Percentiles rank a stretch among this genome's conserved stretches.
phyloP scores from a whole-genome alignment of 2,113 vertebrate species.

The Probosciger aterrimus region DNA sequence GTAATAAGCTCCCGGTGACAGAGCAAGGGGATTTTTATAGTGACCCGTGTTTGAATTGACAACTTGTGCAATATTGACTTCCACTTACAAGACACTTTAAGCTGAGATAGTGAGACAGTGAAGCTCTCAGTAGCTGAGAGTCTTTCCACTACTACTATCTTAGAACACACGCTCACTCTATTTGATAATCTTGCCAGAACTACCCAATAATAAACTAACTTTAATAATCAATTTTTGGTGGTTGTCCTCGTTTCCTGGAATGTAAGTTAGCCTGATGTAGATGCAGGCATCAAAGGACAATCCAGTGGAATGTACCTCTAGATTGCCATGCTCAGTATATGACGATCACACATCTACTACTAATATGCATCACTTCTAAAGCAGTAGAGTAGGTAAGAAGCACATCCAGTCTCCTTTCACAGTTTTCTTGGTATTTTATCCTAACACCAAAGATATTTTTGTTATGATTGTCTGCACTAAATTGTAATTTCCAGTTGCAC shows the following conservation, averaged over 20 bases:
- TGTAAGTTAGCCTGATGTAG: neutral
- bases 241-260: neutral
- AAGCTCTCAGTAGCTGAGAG: neutral
- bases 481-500: neutral
- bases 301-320: neutral
- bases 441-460: neutral
- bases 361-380: neutral
- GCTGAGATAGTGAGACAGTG: neutral
- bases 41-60: neutral
- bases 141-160: neutral
- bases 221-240: neutral
- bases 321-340: accelerated
- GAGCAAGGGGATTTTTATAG: neutral
- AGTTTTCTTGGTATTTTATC: neutral
- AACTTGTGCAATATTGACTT: neutral
- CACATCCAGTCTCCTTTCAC: neutral
- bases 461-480: accelerated
- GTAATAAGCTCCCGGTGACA: neutral
- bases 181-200: neutral
- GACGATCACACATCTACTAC: neutral
- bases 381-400: neutral
- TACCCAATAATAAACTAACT: neutral
- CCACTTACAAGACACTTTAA: neutral
- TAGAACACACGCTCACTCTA: neutral
- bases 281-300: neutral